These are phyloP conservation scores for Papilio polytes DNA, from an alignment of 1,140 invertebrate species.

Conservation along the genomic window DNA sequence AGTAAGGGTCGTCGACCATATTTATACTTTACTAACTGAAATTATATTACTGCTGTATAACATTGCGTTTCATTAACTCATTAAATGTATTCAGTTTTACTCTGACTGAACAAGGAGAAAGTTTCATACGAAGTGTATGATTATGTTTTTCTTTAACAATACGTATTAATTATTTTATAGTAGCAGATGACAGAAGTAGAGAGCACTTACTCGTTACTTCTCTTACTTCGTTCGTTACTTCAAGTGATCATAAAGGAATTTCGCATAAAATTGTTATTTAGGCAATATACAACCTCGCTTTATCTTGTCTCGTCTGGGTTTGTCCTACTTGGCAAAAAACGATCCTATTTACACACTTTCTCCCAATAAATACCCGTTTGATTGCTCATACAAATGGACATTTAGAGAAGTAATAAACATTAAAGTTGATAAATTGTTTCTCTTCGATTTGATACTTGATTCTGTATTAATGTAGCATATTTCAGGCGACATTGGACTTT, in stretches of 20 bases:
- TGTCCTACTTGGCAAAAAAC: neutral
- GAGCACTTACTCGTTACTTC: too few species aligned
- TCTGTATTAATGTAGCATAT: neutral
- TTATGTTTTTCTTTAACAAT: too few species aligned
- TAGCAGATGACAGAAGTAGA: too few species aligned
- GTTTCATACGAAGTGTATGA: too few species aligned
- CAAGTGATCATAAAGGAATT: too few species aligned
- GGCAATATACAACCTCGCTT: neutral
- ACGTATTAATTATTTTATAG: too few species aligned
- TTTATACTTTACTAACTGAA: neutral
- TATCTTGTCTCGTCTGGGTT: neutral
- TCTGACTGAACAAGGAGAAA: too few species aligned
- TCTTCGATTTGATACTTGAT: neutral
- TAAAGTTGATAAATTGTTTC: constrained; percentile 2
- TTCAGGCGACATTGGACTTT: neutral
- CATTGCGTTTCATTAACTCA: neutral
- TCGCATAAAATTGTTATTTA: too few species aligned
- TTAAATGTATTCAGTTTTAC: too few species aligned
- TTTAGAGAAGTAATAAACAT: constrained; percentile 16
- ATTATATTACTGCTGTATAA: neutral
- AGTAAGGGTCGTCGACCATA: neutral
- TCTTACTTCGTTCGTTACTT: too few species aligned
- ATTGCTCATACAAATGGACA: neutral
- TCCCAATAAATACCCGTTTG: neutral
- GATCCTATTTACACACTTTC: constrained; percentile 10